phyloP scores from a whole-genome alignment of 2,888 invertebrate genomes.

The Dichetophora obliterata region DNA sequence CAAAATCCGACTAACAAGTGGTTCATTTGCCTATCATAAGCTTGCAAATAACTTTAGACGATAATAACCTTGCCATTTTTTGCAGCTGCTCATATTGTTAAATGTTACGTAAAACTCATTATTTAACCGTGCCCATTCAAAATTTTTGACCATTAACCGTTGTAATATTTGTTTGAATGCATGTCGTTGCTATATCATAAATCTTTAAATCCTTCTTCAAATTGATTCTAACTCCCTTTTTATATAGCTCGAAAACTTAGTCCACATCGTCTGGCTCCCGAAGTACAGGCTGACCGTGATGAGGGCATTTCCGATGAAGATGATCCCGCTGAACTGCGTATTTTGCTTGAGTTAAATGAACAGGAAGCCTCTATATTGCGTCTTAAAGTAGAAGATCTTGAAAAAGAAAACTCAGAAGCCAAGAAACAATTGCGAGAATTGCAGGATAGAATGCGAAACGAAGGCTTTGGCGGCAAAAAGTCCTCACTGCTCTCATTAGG shows the following conservation, averaged over 20 bases:
- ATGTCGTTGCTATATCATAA: background rate
- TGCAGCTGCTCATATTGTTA: conserved; percentile 69
- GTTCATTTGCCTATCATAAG: conserved; percentile 33
- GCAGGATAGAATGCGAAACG: conserved; percentile 75
- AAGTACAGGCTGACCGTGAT: conserved; percentile 79
- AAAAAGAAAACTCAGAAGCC: conserved; percentile 81
- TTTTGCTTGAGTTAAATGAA: conserved; percentile 89
- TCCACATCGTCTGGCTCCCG: conserved; percentile 76
- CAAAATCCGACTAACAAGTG: background rate
- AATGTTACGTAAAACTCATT: conserved; percentile 28
- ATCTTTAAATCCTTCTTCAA: no score
- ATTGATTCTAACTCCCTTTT: no score
- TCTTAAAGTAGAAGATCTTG: conserved; percentile 86
- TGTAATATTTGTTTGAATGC: background rate
- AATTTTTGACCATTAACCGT: background rate
- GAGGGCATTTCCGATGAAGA: conserved; percentile 84
- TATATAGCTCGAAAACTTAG: conserved; percentile 77
- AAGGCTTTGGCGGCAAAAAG: conserved; percentile 41
- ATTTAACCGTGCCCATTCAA: background rate
- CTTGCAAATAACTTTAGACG: conserved; percentile 39
- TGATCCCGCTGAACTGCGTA: conserved; percentile 84
- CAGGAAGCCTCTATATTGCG: conserved; percentile 88
- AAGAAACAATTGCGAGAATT: conserved; percentile 83
- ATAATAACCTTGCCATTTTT: conserved; percentile 70
- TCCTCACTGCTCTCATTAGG: conserved; percentile 53